Evolutionary conservation across 2,113 vertebrate species (phyloP).

Genomic region (Oryzias celebensis): DNA sequence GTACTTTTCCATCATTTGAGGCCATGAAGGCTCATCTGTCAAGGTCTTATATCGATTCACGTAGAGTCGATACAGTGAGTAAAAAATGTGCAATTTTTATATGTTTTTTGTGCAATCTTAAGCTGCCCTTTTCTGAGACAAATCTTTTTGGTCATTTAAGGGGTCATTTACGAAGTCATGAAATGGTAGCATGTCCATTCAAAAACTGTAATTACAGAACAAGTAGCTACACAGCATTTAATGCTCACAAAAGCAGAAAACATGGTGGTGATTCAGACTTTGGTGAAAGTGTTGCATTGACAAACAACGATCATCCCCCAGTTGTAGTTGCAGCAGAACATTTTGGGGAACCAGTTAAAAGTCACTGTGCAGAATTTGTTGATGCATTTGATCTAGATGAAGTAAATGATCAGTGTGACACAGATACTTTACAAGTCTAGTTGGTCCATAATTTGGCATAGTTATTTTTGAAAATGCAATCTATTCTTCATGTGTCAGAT

Average conservation of each 20-base stretch:
- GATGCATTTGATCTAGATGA: constrained; percentile 1
- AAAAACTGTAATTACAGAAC: constrained; percentile 11
- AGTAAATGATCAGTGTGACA: neutral
- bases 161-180: constrained; percentile 9
- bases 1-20: constrained; percentile 12
- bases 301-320: constrained; percentile 1
- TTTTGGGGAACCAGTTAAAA: neutral
- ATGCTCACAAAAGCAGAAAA: constrained; percentile 14
- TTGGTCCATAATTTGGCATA: neutral
- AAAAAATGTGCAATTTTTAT: neutral
- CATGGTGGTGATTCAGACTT: constrained; percentile 11
- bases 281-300: constrained; percentile 8
- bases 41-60: constrained; percentile 1
- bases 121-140: constrained; percentile 3
- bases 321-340: constrained; percentile 7
- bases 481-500: constrained; percentile 13
- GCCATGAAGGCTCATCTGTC: constrained; percentile 16
- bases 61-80: constrained; percentile 1
- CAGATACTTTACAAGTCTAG: neutral
- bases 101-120: neutral
- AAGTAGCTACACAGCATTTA: constrained; percentile 8
- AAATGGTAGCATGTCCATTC: constrained; percentile 12
- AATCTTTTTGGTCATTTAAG: constrained; percentile 7
- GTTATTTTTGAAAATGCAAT: constrained; percentile 5
- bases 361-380: neutral